These are phyloP conservation scores for Atherinomorus stipes DNA, from an alignment of 2,113 vertebrate species.

Conservation along the genomic window DNA sequence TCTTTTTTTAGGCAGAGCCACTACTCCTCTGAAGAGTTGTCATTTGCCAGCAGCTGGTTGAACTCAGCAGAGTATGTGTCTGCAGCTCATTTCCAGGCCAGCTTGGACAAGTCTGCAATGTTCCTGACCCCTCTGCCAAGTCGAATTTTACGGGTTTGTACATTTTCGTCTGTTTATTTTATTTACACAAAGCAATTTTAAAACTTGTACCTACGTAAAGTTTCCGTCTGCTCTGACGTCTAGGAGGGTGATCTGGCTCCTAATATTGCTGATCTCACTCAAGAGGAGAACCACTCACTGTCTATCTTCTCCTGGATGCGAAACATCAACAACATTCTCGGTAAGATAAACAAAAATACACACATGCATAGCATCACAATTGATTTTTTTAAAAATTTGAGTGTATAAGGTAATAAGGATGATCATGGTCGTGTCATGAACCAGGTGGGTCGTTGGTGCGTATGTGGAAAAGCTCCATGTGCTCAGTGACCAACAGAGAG, in stretches of 20 bases:
- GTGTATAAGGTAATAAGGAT: not conserved
- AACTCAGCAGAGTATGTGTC: constrained; percentile 67
- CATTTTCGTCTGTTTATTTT: not conserved
- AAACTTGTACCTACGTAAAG: not conserved
- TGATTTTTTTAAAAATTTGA: not conserved
- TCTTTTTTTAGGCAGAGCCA: constrained; percentile 60
- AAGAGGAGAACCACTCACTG: constrained; percentile 77
- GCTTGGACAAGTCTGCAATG: constrained; percentile 42
- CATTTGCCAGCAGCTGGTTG: constrained; percentile 68
- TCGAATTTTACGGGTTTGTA: constrained; percentile 60
- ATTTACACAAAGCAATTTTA: not conserved
- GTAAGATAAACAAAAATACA: constrained; percentile 47
- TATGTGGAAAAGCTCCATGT: constrained; percentile 76
- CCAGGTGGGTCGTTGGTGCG: constrained; percentile 55
- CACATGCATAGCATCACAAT: constrained; percentile 1
- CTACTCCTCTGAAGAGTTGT: constrained; percentile 65
- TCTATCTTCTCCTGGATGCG: constrained; percentile 74
- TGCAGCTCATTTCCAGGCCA: constrained; percentile 67
- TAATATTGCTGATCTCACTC: constrained; percentile 68
- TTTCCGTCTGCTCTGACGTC: not conserved
- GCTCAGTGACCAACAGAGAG: constrained; percentile 68
- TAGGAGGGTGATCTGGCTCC: constrained; percentile 54
- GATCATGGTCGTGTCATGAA: not conserved
- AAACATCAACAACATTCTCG: constrained; percentile 48
- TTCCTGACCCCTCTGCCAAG: constrained; percentile 72